phyloP scores from a whole-genome alignment of 2,888 invertebrate genomes.

The Eristalis pertinax region DNA sequence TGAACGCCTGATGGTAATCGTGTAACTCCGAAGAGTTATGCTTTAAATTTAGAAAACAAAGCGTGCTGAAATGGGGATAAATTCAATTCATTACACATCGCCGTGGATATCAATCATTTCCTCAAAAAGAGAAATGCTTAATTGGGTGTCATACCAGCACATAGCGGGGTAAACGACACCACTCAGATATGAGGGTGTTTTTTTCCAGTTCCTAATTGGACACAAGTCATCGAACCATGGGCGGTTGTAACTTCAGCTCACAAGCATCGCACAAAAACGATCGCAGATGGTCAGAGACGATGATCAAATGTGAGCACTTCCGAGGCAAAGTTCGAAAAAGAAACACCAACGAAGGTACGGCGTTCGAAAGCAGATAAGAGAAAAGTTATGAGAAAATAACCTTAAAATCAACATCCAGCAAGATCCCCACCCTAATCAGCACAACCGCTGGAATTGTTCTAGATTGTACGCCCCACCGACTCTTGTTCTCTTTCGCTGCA shows the following conservation, averaged over 20 bases:
- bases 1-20: no score
- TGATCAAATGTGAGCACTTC: neutral
- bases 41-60: no score
- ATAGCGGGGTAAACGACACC: neutral
- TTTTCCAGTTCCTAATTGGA: neutral
- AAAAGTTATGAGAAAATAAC: conserved; percentile 24
- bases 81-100: neutral
- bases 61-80: no score
- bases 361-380: conserved; percentile 2
- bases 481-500: no score
- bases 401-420: conserved; percentile 22
- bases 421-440: conserved; percentile 26
- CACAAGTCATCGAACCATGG: neutral
- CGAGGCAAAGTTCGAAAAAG: neutral
- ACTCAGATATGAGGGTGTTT: neutral
- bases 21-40: no score
- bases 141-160: neutral
- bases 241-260: neutral
- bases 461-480: neutral
- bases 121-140: neutral
- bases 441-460: conserved; percentile 6
- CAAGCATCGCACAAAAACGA: neutral
- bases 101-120: neutral
- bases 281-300: neutral
- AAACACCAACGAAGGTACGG: neutral